phyloP scores from a whole-genome alignment of 2,113 vertebrate genomes.

The Agapornis roseicollis region DNA sequence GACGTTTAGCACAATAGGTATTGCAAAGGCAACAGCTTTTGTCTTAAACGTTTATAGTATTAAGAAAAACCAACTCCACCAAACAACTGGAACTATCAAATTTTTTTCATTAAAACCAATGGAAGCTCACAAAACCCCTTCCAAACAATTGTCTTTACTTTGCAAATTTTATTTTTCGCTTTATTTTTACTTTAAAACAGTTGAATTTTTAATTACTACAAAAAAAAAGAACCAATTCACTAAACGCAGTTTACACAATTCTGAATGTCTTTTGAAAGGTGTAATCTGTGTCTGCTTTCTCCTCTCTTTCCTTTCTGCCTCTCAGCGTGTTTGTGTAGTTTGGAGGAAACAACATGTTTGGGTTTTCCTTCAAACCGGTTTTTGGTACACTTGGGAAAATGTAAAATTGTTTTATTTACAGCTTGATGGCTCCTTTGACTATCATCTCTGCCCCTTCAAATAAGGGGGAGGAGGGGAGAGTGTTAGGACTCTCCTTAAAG shows the following conservation, averaged over 20 bases:
- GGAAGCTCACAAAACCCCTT: background rate
- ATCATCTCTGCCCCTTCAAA: background rate
- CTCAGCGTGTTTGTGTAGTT: background rate
- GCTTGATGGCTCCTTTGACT: background rate
- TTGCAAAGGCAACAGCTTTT: background rate
- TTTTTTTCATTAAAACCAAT: background rate
- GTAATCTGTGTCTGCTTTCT: background rate
- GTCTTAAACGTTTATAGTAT: background rate
- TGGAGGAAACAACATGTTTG: background rate
- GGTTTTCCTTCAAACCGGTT: background rate
- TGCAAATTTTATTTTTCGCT: too few species aligned
- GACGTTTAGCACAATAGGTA: background rate
- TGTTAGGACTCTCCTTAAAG: background rate
- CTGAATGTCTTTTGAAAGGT: background rate
- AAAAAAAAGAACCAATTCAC: background rate
- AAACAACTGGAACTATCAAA: background rate
- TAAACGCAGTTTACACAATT: background rate
- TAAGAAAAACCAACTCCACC: background rate
- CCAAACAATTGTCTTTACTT: background rate
- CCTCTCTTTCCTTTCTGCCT: background rate
- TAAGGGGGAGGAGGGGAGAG: rapidly evolving
- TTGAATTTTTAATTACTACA: background rate
- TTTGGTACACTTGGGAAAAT: background rate
- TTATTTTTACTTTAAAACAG: background rate
- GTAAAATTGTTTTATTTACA: background rate